phyloP scores from a whole-genome alignment of 2,888 invertebrate species.

The Eupsilia transversa region DNA sequence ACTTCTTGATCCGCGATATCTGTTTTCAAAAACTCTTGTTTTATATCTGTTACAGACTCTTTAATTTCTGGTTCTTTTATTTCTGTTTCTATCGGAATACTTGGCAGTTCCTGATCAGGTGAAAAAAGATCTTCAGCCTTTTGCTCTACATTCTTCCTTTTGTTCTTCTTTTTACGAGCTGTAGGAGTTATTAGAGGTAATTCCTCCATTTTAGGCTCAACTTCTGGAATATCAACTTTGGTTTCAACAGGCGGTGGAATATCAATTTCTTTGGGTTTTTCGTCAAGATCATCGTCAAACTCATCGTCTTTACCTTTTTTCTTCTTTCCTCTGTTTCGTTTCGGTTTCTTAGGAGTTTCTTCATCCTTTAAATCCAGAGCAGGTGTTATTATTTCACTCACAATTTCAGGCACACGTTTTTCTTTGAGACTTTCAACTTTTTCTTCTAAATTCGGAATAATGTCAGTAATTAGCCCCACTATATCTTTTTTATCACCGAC shows the following conservation, averaged over 20 bases:
- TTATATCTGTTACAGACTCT: conserved; percentile 17
- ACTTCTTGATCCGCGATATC: conserved; percentile 69
- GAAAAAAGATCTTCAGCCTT: conserved; percentile 43
- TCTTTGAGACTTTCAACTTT: conserved; percentile 60
- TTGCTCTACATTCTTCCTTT: conserved; percentile 75
- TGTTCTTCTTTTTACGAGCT: conserved; percentile 85
- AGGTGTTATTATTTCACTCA: conserved; percentile 67
- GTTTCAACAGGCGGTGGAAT: conserved; percentile 16
- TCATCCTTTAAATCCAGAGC: conserved; percentile 68
- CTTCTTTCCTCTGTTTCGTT: conserved; percentile 86
- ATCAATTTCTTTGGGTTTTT: conserved; percentile 38
- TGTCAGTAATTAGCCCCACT: conserved; percentile 60
- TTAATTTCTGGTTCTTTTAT: conserved; percentile 39
- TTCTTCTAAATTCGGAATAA: conserved; percentile 59
- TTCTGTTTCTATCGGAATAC: conserved; percentile 24
- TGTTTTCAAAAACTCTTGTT: conserved; percentile 50
- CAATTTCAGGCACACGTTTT: conserved; percentile 62
- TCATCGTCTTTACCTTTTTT: conserved; percentile 76
- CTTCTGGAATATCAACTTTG: conserved; percentile 31
- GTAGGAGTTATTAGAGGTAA: conserved; percentile 69
- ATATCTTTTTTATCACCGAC: conserved; percentile 37
- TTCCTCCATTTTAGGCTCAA: conserved; percentile 41
- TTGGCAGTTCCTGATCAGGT: conserved; percentile 30
- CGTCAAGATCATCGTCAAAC: conserved; percentile 62
- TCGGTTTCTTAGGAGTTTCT: conserved; percentile 85